These are phyloP conservation scores for Sphaerophoria rueppellii DNA, from an alignment of 2,888 invertebrate genomes.

Conservation along the genomic window DNA sequence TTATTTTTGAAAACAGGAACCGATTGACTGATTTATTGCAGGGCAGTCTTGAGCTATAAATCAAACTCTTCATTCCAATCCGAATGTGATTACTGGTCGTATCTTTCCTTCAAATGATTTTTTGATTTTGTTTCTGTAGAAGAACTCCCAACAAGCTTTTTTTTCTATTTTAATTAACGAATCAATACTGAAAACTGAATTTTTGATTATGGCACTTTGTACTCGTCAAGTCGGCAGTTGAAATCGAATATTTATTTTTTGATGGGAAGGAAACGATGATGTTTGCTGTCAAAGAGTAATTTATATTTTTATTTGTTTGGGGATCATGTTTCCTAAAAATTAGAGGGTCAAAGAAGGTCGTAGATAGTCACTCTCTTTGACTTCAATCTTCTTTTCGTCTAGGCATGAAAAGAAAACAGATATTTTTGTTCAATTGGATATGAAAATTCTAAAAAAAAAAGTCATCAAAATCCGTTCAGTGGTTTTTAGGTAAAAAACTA, in stretches of 20 bases:
- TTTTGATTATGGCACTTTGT: conserved; percentile 35
- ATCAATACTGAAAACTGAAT: conserved; percentile 36
- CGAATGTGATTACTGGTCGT: neutral
- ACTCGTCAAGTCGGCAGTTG: conserved; percentile 13
- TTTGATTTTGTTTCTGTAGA: neutral
- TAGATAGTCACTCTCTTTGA: conserved; percentile 14
- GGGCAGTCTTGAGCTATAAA: conserved; percentile 61
- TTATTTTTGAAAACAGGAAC: conserved; percentile 39
- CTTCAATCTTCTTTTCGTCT: no score
- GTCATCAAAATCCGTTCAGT: no score
- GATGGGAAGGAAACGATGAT: conserved; percentile 24
- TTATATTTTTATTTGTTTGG: conserved; percentile 25
- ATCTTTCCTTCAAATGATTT: no score
- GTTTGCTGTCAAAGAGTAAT: conserved; percentile 27
- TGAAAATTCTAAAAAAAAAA: no score
- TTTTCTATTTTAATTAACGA: conserved; percentile 56
- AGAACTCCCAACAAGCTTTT: conserved; percentile 35
- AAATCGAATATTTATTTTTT: neutral
- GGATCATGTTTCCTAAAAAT: conserved; percentile 10
- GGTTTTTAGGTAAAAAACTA: no score
- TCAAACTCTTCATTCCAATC: conserved; percentile 38
- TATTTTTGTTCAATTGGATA: no score
- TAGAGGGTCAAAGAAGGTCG: neutral
- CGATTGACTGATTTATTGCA: conserved; percentile 69
- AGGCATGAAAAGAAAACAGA: no score